Base-by-base conservation (phyloP, 1,140 invertebrate genomes). In the Palaemon carinicauda region DNA sequence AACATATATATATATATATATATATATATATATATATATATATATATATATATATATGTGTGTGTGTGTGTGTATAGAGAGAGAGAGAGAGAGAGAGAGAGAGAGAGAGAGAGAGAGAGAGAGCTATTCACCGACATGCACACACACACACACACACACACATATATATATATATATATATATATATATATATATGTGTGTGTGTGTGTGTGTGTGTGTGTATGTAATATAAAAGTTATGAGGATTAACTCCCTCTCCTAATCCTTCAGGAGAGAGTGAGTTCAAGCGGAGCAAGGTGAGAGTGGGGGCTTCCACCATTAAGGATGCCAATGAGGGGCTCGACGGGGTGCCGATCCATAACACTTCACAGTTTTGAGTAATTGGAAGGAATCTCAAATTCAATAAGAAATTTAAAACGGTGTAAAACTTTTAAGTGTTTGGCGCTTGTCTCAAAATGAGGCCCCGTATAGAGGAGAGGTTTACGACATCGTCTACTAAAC, bases 371-470 rank as follows among this genome's bases (percentile, higher is more conserved):
- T 27, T 80, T 80, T 80, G 78, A 80, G 56, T 80, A 60, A 80
- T 80, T 80, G 53, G 56, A 52, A 54, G 31, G 54, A 54, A 80
- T 80, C 78, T 80, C 78, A 80, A 56, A 80, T 80, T 80, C 78
- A 80, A 80, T 80, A 80, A 80, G 78, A 80, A 80, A 80, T 80
- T 80, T 80, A 80, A 80, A 80, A 80, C 78, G 78, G n/a, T 80
- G 78, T 80, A 60, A 80, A 80, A 80, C 78, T n/a, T 80, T 54
- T 80, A 24, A 80, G 24, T 14, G 52, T 24, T 41, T 33, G 78
- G 56, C 78, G 78, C 41, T 41, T 41, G 41, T 9, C 12, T 5
- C 41, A 12, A 12, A 12, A 41, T 41, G 41, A 41, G 12, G 41
- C 12, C 41, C 41, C 41, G 3, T 41, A 41, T 41, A 41, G 7